These are phyloP conservation scores for Osmoderma eremita DNA, from an alignment of 2,888 invertebrate species.

Conservation along the genomic window DNA sequence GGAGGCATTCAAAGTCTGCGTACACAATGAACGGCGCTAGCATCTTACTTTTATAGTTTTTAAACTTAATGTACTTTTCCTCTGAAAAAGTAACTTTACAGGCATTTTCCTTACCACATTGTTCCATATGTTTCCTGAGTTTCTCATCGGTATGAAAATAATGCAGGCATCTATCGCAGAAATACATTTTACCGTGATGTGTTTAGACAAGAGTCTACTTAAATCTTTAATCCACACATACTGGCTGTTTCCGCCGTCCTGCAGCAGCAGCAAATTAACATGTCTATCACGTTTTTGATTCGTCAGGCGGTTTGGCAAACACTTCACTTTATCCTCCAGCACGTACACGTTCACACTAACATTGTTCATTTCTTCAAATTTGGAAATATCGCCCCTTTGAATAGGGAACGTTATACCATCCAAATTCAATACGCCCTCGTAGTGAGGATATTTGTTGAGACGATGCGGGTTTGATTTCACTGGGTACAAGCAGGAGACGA, in stretches of 20 bases:
- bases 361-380: constrained; percentile 35
- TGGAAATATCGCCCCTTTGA: constrained; percentile 16
- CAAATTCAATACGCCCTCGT: constrained; percentile 48
- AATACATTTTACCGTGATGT: constrained; percentile 3
- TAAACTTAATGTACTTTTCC: constrained; percentile 7
- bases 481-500: constrained; percentile 33
- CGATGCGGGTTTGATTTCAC: constrained; percentile 37
- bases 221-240: constrained; percentile 37
- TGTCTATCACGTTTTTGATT: constrained; percentile 11
- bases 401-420: constrained; percentile 50
- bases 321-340: constrained; percentile 30
- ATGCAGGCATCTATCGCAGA: constrained; percentile 41
- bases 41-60: constrained; percentile 36
- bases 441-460: constrained; percentile 48
- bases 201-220: constrained; percentile 11
- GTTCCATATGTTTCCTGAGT: constrained; percentile 6
- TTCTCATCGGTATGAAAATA: constrained; percentile 29
- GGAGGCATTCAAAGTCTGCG: too few relatives aligned
- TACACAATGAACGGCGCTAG: constrained; percentile 36
- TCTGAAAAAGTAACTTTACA: too few relatives aligned
- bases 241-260: constrained; percentile 21
- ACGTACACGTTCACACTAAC: constrained; percentile 39
- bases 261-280: constrained; percentile 7
- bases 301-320: constrained; percentile 24
- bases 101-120: constrained; percentile 21